These are phyloP conservation scores for Eristalis arbustorum DNA, from an alignment of 2,888 invertebrate genomes.

Conservation along the genomic window DNA sequence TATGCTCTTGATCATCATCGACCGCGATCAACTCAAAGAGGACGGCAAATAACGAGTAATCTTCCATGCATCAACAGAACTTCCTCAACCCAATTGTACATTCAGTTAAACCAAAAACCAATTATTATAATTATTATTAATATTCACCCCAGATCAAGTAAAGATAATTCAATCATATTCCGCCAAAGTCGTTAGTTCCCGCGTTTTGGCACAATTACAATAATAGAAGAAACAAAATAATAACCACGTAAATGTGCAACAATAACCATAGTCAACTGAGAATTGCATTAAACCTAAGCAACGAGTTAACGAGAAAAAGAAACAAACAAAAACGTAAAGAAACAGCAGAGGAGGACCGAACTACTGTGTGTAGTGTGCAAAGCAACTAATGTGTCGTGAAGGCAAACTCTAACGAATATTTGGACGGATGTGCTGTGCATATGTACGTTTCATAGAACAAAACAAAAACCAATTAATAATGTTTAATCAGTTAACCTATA, in stretches of 20 bases:
- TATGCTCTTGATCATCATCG: no score
- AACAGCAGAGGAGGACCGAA: slow-evolving; percentile 29
- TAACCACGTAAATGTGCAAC: not conserved
- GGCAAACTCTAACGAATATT: slow-evolving; percentile 30
- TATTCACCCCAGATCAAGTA: not conserved
- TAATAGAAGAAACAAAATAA: not conserved
- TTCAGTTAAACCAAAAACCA: not conserved
- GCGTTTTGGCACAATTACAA: slow-evolving; percentile 56
- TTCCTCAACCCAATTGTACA: not conserved
- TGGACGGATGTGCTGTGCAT: slow-evolving; percentile 68
- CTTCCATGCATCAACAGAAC: not conserved
- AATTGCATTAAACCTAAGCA: slow-evolving; percentile 58
- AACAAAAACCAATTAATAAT: not conserved
- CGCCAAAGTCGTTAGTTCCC: slow-evolving; percentile 38
- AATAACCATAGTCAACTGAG: not conserved
- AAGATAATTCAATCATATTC: slow-evolving; percentile 51
- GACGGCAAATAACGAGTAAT: no score
- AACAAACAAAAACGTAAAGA: not conserved
- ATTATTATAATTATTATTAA: not conserved
- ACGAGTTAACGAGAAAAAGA: slow-evolving; percentile 30
- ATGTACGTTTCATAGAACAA: not conserved
- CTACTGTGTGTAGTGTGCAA: slow-evolving; percentile 19
- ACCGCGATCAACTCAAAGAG: no score
- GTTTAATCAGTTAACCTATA: slow-evolving; percentile 29
- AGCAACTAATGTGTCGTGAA: not conserved